phyloP scores from a whole-genome alignment of 2,797 vertebrate species.

The Prunella strophiata region DNA sequence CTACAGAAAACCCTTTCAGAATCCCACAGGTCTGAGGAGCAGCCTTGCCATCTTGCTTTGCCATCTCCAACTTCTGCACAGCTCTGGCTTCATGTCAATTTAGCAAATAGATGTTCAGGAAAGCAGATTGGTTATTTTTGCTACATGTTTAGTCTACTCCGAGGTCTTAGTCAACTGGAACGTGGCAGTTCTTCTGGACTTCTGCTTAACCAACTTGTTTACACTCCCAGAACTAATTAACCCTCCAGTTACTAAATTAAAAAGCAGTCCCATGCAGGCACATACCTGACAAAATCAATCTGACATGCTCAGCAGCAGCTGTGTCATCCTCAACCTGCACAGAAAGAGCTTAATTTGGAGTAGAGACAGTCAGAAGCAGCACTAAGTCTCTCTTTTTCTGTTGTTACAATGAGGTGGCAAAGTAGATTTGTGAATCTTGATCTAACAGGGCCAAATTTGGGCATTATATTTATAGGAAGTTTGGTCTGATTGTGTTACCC shows the following conservation, averaged over 20 bases:
- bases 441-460: neutral
- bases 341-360: neutral
- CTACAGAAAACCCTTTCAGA: neutral
- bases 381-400: neutral
- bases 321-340: neutral
- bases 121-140: neutral
- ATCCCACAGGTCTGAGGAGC: neutral
- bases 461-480: neutral
- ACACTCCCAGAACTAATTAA: neutral
- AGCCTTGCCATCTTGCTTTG: neutral
- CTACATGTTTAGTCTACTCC: neutral
- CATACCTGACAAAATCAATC: conserved; percentile 29
- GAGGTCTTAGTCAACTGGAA: neutral
- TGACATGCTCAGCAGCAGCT: neutral
- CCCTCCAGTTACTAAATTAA: conserved; percentile 18
- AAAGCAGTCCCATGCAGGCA: neutral
- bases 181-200: neutral
- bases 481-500: neutral
- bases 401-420: neutral
- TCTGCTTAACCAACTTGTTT: conserved; percentile 18
- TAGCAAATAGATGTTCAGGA: neutral
- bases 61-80: neutral
- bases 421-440: neutral
- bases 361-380: neutral
- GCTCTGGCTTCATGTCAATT: neutral